Evolutionary conservation across 2,888 invertebrate genomes (phyloP).

Genomic region (Archips xylosteana): DNA sequence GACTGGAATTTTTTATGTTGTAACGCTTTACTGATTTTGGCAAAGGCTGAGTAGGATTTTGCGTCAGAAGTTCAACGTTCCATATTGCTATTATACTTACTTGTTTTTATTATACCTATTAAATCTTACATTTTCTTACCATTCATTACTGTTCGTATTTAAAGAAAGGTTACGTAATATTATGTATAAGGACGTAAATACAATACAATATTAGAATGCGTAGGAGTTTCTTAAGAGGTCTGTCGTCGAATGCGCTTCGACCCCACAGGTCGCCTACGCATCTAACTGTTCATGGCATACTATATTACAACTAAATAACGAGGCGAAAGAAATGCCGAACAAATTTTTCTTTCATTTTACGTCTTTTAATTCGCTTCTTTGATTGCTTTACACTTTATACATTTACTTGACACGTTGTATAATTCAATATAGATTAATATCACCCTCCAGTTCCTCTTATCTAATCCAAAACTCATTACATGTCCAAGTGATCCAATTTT

Average conservation of each 20-base stretch:
- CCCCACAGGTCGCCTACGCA: slow-evolving; percentile 69
- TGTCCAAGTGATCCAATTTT: slow-evolving; percentile 39
- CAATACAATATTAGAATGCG: slow-evolving; percentile 48
- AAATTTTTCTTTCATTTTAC: slow-evolving; percentile 29
- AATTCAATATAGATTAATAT: slow-evolving; percentile 38
- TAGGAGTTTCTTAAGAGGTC: slow-evolving; percentile 62
- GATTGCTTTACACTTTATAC: slow-evolving; percentile 12
- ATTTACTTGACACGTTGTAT: slow-evolving; percentile 9
- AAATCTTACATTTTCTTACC: neutral
- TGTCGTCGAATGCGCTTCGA: slow-evolving; percentile 61
- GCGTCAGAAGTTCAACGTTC: too few species aligned
- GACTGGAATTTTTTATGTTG: neutral
- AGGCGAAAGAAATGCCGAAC: slow-evolving; percentile 16
- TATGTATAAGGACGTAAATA: slow-evolving; percentile 22
- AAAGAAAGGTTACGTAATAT: too few species aligned
- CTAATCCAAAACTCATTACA: slow-evolving; percentile 40
- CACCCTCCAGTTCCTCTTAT: slow-evolving; percentile 31
- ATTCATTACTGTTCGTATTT: neutral
- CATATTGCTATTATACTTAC: too few species aligned
- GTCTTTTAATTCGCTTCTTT: slow-evolving; percentile 5
- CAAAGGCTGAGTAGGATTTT: neutral
- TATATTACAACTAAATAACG: slow-evolving; percentile 39
- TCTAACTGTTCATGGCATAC: slow-evolving; percentile 66
- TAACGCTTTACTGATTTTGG: neutral
- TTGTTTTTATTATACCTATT: neutral